Evolutionary conservation across 2,113 vertebrate genomes (phyloP).

Genomic region (Oryctolagus cuniculus): DNA sequence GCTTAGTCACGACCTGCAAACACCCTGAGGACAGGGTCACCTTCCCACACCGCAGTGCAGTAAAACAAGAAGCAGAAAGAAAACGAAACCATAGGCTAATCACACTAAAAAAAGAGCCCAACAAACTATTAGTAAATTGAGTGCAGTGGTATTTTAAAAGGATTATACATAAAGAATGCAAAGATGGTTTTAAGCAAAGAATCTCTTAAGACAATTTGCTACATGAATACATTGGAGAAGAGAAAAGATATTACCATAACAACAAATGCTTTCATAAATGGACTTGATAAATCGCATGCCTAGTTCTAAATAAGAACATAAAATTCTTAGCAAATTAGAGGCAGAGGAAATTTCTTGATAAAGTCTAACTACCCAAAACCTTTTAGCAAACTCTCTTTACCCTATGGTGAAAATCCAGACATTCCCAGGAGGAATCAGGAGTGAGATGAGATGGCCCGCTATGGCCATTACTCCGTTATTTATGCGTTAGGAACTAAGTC

Average conservation of each 20-base stretch:
- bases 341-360: neutral
- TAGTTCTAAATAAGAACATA: slow-evolving; percentile 48
- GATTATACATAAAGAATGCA: neutral
- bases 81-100: neutral
- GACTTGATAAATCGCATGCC: slow-evolving; percentile 1
- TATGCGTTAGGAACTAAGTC: neutral
- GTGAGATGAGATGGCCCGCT: neutral
- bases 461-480: neutral
- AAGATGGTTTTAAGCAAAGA: slow-evolving; percentile 17
- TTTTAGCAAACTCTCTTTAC: neutral
- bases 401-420: slow-evolving; percentile 17
- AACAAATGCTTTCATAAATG: slow-evolving; percentile 45
- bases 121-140: neutral
- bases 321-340: neutral
- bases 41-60: neutral
- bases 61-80: neutral
- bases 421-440: slow-evolving; percentile 38
- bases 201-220: slow-evolving; percentile 34
- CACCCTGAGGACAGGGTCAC: neutral
- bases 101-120: neutral
- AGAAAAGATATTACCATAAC: slow-evolving; percentile 1
- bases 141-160: neutral
- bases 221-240: neutral
- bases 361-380: neutral
- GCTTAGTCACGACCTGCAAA: neutral